Evolutionary conservation across 2,797 vertebrate genomes (phyloP).

Genomic region (Diplodus sargus): DNA sequence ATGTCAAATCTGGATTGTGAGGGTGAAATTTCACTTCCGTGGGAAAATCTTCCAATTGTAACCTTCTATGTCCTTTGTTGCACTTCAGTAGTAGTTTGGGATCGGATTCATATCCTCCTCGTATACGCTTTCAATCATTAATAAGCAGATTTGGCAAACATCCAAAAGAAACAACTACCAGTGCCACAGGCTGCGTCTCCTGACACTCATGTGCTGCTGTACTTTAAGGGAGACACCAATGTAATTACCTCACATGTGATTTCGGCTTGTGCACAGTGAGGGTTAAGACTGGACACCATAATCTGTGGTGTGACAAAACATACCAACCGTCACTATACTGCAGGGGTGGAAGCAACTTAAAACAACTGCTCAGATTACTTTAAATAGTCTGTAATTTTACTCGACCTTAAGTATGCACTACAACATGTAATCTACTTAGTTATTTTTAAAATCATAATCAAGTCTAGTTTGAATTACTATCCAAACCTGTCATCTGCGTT

Average conservation of each 20-base stretch:
- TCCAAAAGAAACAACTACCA: conserved; percentile 4
- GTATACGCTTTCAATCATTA: not conserved
- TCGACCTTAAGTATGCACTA: too few species aligned
- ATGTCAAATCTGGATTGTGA: not conserved
- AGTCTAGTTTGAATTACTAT: too few species aligned
- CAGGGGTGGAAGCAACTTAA: too few species aligned
- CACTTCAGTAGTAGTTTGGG: too few species aligned
- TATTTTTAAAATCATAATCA: too few species aligned
- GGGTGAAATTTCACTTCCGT: not conserved
- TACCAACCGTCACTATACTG: too few species aligned
- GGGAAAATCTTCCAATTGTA: not conserved
- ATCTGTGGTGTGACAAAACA: not conserved
- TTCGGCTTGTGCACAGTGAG: conserved; percentile 1
- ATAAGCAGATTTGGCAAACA: not conserved
- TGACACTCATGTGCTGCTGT: conserved; percentile 32
- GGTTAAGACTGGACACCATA: not conserved
- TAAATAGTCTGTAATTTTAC: too few species aligned
- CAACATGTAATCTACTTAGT: too few species aligned
- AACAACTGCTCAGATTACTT: too few species aligned
- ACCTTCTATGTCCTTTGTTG: too few species aligned
- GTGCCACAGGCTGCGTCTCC: conserved; percentile 5
- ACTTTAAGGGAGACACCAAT: conserved; percentile 15
- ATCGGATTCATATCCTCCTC: not conserved
- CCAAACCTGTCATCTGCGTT: too few species aligned
- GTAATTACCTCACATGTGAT: conserved; percentile 20